Conservation (phyloP, 2,888 invertebrate species). For the Synanthedon andrenaeformis region DNA sequence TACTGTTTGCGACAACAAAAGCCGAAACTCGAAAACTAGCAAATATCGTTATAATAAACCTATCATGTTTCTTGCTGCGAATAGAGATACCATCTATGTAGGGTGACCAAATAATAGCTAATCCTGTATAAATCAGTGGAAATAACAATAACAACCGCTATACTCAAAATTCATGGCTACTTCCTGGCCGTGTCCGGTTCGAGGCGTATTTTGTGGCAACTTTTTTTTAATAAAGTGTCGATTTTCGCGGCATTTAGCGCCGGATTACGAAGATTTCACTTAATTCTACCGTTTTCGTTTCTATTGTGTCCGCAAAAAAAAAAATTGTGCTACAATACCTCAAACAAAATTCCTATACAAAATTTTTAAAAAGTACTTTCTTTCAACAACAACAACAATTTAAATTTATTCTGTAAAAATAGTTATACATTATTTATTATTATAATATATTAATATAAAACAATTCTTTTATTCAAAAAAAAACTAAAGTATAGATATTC, state of each 20-base stretch:
- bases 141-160: slow-evolving; percentile 6
- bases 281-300: no score
- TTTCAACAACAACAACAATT: no score
- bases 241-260: slow-evolving; percentile 2
- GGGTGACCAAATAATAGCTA: slow-evolving; percentile 56
- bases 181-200: slow-evolving; percentile 12
- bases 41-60: slow-evolving; percentile 65
- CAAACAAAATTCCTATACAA: no score
- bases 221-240: slow-evolving; percentile 1
- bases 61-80: slow-evolving; percentile 47
- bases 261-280: background rate
- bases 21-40: slow-evolving; percentile 35
- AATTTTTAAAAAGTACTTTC: no score
- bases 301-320: no score
- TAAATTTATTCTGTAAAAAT: no score
- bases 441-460: no score
- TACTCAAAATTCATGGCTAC: slow-evolving; percentile 23
- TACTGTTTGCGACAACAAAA: slow-evolving; percentile 30
- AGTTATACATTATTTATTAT: no score
- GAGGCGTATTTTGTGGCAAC: slow-evolving; percentile 5
- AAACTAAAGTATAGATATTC: no score
- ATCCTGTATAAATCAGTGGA: slow-evolving; percentile 27
- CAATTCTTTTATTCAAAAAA: no score
- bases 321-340: no score
- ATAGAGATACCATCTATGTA: slow-evolving; percentile 37